Evolutionary conservation across 2,113 vertebrate species (phyloP).

Genomic region (Grus americana): DNA sequence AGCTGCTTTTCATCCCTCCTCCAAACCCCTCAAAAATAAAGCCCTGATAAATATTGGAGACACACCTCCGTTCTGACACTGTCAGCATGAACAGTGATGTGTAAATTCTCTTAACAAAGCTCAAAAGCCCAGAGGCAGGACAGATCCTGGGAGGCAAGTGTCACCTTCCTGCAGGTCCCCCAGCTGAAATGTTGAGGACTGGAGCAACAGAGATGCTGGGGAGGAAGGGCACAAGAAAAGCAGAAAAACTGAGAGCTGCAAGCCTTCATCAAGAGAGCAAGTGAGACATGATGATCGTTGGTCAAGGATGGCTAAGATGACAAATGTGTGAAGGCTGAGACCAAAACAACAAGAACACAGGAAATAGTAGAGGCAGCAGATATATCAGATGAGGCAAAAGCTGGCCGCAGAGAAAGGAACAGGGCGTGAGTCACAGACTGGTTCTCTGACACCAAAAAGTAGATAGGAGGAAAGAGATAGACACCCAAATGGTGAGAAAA

Average conservation of each 20-base stretch:
- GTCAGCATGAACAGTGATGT: background rate
- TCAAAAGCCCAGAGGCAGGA: background rate
- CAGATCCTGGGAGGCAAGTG: background rate
- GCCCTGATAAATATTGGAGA: background rate
- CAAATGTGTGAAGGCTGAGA: background rate
- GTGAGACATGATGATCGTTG: background rate
- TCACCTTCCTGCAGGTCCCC: background rate
- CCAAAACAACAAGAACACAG: slow-evolving; percentile 31
- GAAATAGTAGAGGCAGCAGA: slow-evolving; percentile 38
- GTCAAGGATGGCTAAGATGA: background rate
- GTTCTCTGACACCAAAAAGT: background rate
- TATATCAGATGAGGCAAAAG: slow-evolving; percentile 27
- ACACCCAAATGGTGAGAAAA: background rate
- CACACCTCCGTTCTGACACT: background rate
- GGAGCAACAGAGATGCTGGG: background rate
- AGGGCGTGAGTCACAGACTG: slow-evolving; percentile 37
- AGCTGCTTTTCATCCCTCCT: background rate
- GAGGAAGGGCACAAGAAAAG: background rate
- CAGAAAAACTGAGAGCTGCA: background rate
- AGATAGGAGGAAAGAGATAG: background rate
- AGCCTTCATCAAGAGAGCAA: background rate
- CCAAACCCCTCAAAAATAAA: background rate
- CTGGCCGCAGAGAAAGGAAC: slow-evolving; percentile 28
- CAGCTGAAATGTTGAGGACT: background rate
- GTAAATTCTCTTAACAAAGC: background rate